Base-by-base conservation (phyloP, 2,888 invertebrate genomes). In the Napeogenes inachia region DNA sequence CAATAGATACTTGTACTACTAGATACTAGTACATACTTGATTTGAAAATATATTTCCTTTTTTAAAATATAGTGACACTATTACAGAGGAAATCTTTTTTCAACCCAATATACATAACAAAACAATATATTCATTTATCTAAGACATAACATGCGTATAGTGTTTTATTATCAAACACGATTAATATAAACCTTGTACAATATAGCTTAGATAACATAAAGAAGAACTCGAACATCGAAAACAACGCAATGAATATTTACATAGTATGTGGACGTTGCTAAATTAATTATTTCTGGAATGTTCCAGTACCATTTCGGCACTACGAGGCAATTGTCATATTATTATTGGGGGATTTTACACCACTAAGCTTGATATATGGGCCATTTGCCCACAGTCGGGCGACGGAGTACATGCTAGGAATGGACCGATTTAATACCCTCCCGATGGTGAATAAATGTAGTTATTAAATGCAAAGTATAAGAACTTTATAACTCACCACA, bases 351-450 rank as follows among this genome's bases (percentile, higher is more conserved):
- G 74, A 81, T 81, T 83, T 85, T 82, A 82, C 84, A 82, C 78
- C 84, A 79, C 82, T 88, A 87, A 89, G 87, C 86, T 78, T 83
- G 85, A 88, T 79, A 77, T 86, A 87, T 86, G 80, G 84, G 70
- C 85, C 85, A 86, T 88, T 87, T 81, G 81, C 80, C 77, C 81
- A 82, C 83, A 79, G 80, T 81, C 81, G 82, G 73, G 81, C 78
- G 77, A 78, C 81, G 79, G 78, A 79, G 72, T 76, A 77, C 81
- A 75, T 78, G 84, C 84, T 82, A 87, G 87, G 84, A 85, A 87
- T 83, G 80, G 79, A 72, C 70, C 71, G 75, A 82, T 85, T 84
- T 85, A 85, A 86, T 84, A 81, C 78, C 76, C 73, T 73, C 75
- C 72, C 75, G 75, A 79, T 80, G 79, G 81, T 77, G 80, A 81